phyloP scores from a whole-genome alignment of 2,113 vertebrate species.

The Bubo blakistoni region DNA sequence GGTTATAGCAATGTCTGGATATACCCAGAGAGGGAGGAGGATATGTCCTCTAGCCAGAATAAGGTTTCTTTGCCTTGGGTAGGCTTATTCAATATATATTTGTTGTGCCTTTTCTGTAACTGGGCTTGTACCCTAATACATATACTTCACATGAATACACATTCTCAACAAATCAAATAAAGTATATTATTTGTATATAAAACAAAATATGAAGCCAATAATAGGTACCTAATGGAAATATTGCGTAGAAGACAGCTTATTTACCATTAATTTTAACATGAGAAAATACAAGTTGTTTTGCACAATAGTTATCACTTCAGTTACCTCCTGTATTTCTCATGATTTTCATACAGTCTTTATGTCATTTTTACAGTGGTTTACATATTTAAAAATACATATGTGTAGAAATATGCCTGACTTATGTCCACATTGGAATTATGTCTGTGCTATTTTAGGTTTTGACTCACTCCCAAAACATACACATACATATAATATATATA shows the following conservation, averaged over 20 bases:
- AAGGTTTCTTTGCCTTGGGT: background rate
- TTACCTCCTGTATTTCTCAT: background rate
- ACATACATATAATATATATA: background rate
- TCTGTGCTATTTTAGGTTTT: background rate
- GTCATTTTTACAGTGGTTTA: background rate
- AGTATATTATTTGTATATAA: background rate
- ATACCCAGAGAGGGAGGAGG: background rate
- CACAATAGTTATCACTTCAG: background rate
- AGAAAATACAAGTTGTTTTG: background rate
- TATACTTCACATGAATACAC: background rate
- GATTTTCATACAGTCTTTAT: background rate
- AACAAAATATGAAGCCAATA: background rate
- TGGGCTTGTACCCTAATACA: background rate
- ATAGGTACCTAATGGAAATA: background rate
- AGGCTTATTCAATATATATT: background rate
- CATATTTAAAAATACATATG: background rate
- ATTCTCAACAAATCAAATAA: background rate
- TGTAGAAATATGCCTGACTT: background rate
- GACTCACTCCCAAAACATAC: background rate
- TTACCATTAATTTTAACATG: background rate
- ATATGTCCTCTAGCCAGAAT: background rate
- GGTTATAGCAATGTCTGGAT: accelerated
- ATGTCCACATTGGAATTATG: background rate
- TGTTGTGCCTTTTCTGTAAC: background rate
- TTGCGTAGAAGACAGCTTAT: background rate